phyloP scores from a whole-genome alignment of 2,113 vertebrate genomes.

The Rhinichthys klamathensis region DNA sequence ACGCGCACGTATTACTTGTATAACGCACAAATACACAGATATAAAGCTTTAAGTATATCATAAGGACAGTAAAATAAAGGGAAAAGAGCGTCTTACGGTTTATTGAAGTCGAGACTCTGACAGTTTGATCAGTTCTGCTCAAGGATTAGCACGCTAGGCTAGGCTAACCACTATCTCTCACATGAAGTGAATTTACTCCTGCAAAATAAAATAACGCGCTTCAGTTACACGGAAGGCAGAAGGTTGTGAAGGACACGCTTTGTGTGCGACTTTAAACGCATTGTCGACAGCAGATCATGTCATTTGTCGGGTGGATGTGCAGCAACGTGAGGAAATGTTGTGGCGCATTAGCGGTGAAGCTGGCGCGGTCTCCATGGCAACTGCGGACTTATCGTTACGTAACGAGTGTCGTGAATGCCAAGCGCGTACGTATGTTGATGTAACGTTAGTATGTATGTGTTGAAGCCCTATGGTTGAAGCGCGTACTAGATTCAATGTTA shows the following conservation, averaged over 20 bases:
- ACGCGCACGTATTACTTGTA: not conserved
- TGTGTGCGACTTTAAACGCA: not conserved
- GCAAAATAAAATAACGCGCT: not conserved
- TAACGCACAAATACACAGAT: not conserved
- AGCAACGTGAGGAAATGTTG: not conserved
- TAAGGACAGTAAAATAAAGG: not conserved
- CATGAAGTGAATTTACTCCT: not conserved
- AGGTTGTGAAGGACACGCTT: no score
- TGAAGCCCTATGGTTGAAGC: not conserved
- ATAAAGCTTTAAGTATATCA: not conserved
- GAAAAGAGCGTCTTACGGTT: not conserved
- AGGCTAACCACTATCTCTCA: not conserved
- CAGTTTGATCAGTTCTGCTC: not conserved
- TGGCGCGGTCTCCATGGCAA: constrained; percentile 41
- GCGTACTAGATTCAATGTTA: no score
- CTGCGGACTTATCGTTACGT: constrained; percentile 16
- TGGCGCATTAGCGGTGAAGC: constrained; percentile 39
- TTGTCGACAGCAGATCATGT: not conserved
- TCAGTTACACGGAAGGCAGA: not conserved
- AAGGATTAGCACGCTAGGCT: constrained; percentile 30
- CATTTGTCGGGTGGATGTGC: not conserved
- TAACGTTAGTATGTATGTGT: no score
- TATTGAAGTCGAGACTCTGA: not conserved
- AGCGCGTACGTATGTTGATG: not conserved
- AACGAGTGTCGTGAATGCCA: not conserved